A percentile compares a stretch with the other conserved stretches of the same genome.
Conservation (phyloP, 1,140 invertebrate genomes). For the Apolygus lucorum region DNA sequence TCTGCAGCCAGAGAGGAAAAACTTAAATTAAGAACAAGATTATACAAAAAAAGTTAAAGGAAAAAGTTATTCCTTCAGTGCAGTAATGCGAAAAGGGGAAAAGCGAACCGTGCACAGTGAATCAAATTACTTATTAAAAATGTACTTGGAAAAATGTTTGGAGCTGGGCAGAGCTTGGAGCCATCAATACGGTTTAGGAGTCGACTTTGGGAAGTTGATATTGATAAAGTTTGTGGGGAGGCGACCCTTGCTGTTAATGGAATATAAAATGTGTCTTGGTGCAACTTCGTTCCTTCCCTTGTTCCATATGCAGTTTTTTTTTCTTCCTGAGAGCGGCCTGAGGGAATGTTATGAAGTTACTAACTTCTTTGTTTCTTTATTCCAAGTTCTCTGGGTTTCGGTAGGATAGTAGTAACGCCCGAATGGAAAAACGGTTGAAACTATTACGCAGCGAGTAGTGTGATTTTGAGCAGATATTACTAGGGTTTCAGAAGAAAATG, state of each 20-base stretch:
- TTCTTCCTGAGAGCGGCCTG: too few relatives aligned
- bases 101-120: conserved; percentile 3
- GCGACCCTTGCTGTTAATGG: background rate
- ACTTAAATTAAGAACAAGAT: conserved; percentile 27
- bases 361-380: too few relatives aligned
- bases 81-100: background rate
- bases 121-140: conserved; percentile 12
- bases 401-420: too few relatives aligned
- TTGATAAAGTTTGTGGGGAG: background rate
- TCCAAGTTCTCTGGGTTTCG: too few relatives aligned
- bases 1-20: too few relatives aligned
- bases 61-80: background rate
- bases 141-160: background rate
- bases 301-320: too few relatives aligned
- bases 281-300: too few relatives aligned
- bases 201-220: conserved; percentile 3
- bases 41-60: conserved; percentile 19
- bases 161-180: background rate
- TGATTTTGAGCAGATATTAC: too few relatives aligned
- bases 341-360: too few relatives aligned
- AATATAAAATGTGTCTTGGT: conserved; percentile 7
- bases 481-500: too few relatives aligned
- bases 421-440: too few relatives aligned
- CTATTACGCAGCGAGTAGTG: too few relatives aligned
- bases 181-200: background rate